Conservation (phyloP, 2,113 vertebrate species). For the Upupa epops region DNA sequence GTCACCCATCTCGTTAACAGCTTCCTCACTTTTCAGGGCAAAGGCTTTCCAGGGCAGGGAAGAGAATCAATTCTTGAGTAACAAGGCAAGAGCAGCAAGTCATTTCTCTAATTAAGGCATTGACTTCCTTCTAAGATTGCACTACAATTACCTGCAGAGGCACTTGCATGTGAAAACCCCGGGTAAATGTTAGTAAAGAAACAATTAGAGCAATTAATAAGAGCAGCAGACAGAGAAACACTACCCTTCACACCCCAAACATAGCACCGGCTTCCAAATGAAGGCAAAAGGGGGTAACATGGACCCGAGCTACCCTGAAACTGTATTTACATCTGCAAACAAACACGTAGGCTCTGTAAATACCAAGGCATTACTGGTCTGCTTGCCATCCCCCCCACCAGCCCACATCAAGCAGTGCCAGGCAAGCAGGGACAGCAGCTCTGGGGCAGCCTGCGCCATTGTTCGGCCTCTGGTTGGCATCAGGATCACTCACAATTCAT, state of each 20-base stretch:
- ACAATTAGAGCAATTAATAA: constrained; percentile 29
- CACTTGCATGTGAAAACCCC: constrained; percentile 20
- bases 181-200: constrained; percentile 50
- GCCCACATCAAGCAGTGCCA: not conserved
- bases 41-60: not conserved
- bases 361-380: constrained; percentile 10
- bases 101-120: constrained; percentile 32
- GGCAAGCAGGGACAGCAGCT: not conserved
- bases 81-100: constrained; percentile 1
- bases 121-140: constrained; percentile 15
- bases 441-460: not conserved
- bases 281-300: not conserved
- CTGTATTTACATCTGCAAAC: not conserved
- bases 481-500: not conserved
- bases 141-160: constrained; percentile 21
- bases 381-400: not conserved
- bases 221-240: not conserved
- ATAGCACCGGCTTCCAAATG: not conserved
- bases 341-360: constrained; percentile 18
- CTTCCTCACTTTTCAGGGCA: constrained; percentile 29
- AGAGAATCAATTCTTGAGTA: not conserved
- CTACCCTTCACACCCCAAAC: not conserved
- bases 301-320: not conserved
- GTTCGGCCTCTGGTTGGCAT: not conserved
- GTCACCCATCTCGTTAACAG: constrained; percentile 1